Percentiles rank a stretch among this genome's conserved stretches.
phyloP scores from a whole-genome alignment of 2,888 invertebrate genomes.

The Oligia strigilis region DNA sequence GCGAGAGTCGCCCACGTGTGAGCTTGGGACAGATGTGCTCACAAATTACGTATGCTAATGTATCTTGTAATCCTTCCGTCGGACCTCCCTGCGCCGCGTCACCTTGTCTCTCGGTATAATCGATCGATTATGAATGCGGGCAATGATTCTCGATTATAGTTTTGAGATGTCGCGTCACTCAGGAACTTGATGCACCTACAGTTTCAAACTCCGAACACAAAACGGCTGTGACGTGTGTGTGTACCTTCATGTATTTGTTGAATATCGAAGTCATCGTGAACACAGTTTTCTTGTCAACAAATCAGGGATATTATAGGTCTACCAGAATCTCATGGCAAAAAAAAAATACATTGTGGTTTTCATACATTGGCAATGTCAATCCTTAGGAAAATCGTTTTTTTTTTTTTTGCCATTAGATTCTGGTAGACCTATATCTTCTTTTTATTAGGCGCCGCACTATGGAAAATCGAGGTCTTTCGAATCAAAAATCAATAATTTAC shows the following conservation, averaged over 20 bases:
- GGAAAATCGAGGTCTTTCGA: too few relatives aligned
- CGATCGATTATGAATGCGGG: slow-evolving; percentile 84
- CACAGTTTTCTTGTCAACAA: slow-evolving; percentile 54
- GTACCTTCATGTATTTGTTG: slow-evolving; percentile 51
- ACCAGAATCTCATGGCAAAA: too few relatives aligned
- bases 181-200: slow-evolving; percentile 56
- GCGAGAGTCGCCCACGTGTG: slow-evolving; percentile 83
- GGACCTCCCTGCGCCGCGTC: slow-evolving; percentile 83
- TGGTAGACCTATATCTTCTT: slow-evolving; percentile 12
- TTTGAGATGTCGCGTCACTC: slow-evolving; percentile 73
- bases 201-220: slow-evolving; percentile 58
- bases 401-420: too few relatives aligned
- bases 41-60: slow-evolving; percentile 90
- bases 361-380: too few relatives aligned
- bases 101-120: slow-evolving; percentile 79
- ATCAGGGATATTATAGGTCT: slow-evolving; percentile 33
- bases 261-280: slow-evolving; percentile 50
- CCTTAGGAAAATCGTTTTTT: too few relatives aligned
- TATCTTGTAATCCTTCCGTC: slow-evolving; percentile 87
- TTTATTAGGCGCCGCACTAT: slow-evolving; percentile 55
- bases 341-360: too few relatives aligned
- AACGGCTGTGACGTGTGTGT: slow-evolving; percentile 10
- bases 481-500: too few relatives aligned
- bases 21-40: slow-evolving; percentile 81
- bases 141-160: slow-evolving; percentile 70